A percentile compares a stretch with the other conserved stretches of the same genome.
These are phyloP conservation scores for Pediacus dermestoides DNA, from an alignment of 2,888 invertebrate genomes.

Conservation along the genomic window DNA sequence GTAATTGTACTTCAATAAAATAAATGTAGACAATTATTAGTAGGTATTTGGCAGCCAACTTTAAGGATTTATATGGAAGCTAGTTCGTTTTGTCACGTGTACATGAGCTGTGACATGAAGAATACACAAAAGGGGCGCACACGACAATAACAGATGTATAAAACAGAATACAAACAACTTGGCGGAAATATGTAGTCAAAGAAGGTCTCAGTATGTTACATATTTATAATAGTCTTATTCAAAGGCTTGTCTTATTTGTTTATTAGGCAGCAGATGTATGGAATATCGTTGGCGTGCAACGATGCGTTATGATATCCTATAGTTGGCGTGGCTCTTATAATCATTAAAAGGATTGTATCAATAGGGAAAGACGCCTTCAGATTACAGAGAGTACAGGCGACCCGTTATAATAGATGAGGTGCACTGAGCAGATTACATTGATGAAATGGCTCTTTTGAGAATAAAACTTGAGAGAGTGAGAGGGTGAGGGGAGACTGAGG, in stretches of 20 bases:
- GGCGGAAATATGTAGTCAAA: no score
- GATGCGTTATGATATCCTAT: slow-evolving; percentile 6
- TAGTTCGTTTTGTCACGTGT: no score
- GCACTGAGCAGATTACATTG: slow-evolving; percentile 26
- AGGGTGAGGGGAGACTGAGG: slow-evolving; percentile 7
- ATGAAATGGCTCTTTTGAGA: slow-evolving; percentile 28
- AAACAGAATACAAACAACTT: no score
- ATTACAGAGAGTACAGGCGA: slow-evolving; percentile 10
- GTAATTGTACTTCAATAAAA: no score
- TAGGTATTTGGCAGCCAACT: no score
- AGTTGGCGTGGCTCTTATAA: slow-evolving; percentile 9
- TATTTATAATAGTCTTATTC: no score
- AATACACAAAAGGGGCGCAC: not conserved
- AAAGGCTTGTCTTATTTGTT: no score
- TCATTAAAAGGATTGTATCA: slow-evolving; percentile 11
- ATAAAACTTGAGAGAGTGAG: slow-evolving; percentile 22
- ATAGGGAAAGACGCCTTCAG: slow-evolving; percentile 11
- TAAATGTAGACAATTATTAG: no score
- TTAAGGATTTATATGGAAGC: no score
- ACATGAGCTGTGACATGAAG: slow-evolving; percentile 1
- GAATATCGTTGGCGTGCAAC: no score
- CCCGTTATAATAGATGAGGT: slow-evolving; percentile 26
- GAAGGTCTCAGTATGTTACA: no score
- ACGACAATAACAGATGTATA: slow-evolving; percentile 2
- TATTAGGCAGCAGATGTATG: no score